phyloP scores from a whole-genome alignment of 2,888 invertebrate species.

The Thysanoteuthis rhombus region DNA sequence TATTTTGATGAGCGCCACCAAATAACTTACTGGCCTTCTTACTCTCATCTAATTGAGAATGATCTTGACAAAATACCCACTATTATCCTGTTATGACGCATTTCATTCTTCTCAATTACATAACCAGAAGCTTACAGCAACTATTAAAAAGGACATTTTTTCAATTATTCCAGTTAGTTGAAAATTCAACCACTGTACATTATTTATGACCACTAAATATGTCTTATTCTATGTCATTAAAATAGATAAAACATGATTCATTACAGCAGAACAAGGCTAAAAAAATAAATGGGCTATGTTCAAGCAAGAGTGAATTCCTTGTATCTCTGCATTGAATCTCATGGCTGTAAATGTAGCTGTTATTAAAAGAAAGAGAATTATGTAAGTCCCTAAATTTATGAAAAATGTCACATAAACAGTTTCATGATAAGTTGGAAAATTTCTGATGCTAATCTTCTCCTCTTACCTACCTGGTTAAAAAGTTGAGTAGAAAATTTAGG shows the following conservation, averaged over 20 bases:
- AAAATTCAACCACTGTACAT: neutral
- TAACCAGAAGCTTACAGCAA: neutral
- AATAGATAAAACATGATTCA: neutral
- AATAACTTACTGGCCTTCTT: neutral
- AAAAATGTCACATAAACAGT: too few relatives aligned
- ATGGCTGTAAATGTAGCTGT: neutral
- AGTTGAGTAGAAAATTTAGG: too few relatives aligned
- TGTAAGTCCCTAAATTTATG: too few relatives aligned
- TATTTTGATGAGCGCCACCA: neutral
- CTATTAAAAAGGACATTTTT: neutral
- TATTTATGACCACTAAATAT: neutral
- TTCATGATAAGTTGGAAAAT: too few relatives aligned
- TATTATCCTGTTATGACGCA: neutral
- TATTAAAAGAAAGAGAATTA: too few relatives aligned
- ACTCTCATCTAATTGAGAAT: neutral
- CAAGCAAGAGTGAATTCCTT: neutral
- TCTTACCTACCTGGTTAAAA: too few relatives aligned
- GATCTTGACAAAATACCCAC: neutral
- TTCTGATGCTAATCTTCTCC: too few relatives aligned
- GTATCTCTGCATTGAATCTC: neutral
- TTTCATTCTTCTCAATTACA: neutral
- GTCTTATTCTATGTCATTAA: neutral
- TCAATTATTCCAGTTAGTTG: neutral
- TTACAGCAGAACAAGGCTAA: neutral
- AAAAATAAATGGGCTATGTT: neutral